These are phyloP conservation scores for Drosophila melanogaster DNA, from an alignment of 1,140 invertebrate species.

Conservation along the genomic window Release_6_plus_ISO1_MT NT_033779.5:18481501-18482000, in stretches of 20 bases:
- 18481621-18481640: slow-evolving; percentile 27
- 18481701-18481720: slow-evolving; percentile 55
- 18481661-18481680: slow-evolving; percentile 14
- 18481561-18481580: slow-evolving; percentile 14
- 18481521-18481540: slow-evolving; percentile 2
- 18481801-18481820: slow-evolving; percentile 77
- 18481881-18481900: slow-evolving; percentile 54
- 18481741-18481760: slow-evolving; percentile 54
- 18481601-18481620: slow-evolving; percentile 36
- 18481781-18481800: slow-evolving; percentile 68
- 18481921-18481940: neutral
- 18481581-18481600: slow-evolving; percentile 6
- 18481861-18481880: slow-evolving; percentile 77
- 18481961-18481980: slow-evolving; percentile 55
- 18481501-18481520: neutral
- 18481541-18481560: slow-evolving; percentile 8
- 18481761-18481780: slow-evolving; percentile 74
- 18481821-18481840: slow-evolving; percentile 30
- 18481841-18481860: slow-evolving; percentile 66
- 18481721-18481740: slow-evolving; percentile 52
- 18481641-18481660: slow-evolving; percentile 36
- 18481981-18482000: slow-evolving; percentile 28
- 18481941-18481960: slow-evolving; percentile 6
- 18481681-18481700: slow-evolving; percentile 5
- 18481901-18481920: neutral